Conservation (phyloP, 1,140 invertebrate species). For the Pygmarrhopalites habei region DNA sequence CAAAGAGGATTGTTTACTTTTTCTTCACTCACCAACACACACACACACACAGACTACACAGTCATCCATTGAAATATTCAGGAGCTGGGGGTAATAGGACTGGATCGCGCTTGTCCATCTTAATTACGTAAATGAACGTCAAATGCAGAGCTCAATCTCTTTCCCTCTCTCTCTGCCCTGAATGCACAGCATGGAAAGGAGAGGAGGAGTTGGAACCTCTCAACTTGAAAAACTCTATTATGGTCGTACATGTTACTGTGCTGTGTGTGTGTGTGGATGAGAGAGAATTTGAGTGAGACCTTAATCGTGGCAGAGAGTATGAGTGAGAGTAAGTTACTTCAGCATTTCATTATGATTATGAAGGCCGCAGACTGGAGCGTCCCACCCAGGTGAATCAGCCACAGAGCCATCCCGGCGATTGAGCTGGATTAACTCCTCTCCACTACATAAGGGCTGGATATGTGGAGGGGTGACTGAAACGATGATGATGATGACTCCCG, state of each 20-base stretch:
- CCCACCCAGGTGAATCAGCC: conserved; percentile 16
- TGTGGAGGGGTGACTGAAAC: too few species aligned
- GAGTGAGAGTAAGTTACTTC: neutral
- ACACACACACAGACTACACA: too few species aligned
- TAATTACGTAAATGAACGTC: conserved; percentile 15
- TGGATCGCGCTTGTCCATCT: conserved; percentile 8
- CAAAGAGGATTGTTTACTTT: conserved; percentile 5
- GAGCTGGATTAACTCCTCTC: too few species aligned
- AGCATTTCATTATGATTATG: neutral
- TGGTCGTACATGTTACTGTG: too few species aligned
- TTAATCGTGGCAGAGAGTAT: neutral
- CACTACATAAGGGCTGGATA: too few species aligned
- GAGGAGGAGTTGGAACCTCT: too few species aligned
- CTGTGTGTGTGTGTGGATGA: too few species aligned
- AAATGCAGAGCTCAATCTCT: neutral
- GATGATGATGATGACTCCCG: neutral
- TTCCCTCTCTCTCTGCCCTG: neutral
- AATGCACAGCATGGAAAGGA: too few species aligned
- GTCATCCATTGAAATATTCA: conserved; percentile 3
- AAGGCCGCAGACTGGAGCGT: neutral
- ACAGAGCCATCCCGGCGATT: too few species aligned
- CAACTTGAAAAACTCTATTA: too few species aligned
- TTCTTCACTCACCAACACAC: too few species aligned
- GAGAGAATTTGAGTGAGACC: too few species aligned
- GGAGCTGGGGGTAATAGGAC: neutral